These are phyloP conservation scores for Schizopygopsis malacanthus DNA, from an alignment of 2,797 vertebrate species.

Conservation along the genomic window DNA sequence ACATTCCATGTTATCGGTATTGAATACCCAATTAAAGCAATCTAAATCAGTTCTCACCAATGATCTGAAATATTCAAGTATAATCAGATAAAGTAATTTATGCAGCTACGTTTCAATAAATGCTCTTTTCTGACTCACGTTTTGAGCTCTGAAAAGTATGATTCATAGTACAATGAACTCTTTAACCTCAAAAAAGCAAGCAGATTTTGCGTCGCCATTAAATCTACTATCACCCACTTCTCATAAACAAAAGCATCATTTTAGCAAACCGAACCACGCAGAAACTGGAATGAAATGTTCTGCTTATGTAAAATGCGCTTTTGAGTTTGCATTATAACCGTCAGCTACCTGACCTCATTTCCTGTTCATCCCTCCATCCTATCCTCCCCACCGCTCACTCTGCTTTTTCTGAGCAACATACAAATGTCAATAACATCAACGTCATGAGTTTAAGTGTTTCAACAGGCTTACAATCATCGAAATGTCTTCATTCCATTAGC, in stretches of 20 bases:
- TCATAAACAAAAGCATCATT: neutral
- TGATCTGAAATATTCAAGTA: neutral
- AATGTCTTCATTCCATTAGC: neutral
- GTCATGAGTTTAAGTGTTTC: neutral
- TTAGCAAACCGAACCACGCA: neutral
- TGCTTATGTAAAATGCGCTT: conserved; percentile 55
- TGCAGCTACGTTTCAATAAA: neutral
- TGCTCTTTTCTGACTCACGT: neutral
- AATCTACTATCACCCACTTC: conserved; percentile 1
- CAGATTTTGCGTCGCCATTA: neutral
- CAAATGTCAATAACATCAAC: neutral
- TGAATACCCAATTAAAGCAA: neutral
- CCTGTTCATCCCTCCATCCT: conserved; percentile 60
- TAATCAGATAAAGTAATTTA: neutral
- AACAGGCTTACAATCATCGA: neutral
- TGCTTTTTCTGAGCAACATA: conserved; percentile 21
- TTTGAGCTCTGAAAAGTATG: neutral
- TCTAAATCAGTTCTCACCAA: neutral
- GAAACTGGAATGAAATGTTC: neutral
- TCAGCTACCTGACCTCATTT: conserved; percentile 58
- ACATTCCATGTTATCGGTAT: no score
- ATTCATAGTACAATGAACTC: neutral
- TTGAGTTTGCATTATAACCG: conserved; percentile 52
- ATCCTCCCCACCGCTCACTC: conserved; percentile 47
- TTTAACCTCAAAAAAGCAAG: neutral